Evolutionary conservation across 2,888 invertebrate genomes (phyloP).

Genomic region (Calliopum simillimum): DNA sequence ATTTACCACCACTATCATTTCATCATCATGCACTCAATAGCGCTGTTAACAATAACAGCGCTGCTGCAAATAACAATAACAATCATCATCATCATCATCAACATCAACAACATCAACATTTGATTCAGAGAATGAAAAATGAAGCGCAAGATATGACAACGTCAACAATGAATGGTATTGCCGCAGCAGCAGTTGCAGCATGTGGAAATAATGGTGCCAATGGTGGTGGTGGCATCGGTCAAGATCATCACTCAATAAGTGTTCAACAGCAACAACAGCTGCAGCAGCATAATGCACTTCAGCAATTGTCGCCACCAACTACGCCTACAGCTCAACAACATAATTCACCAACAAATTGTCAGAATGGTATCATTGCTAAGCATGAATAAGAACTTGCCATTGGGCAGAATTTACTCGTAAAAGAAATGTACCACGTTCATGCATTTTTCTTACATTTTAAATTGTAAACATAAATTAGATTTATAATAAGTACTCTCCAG

Average conservation of each 20-base stretch:
- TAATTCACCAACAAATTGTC: constrained; percentile 42
- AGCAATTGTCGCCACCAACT: constrained; percentile 58
- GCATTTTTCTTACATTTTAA: no score
- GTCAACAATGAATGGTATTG: constrained; percentile 64
- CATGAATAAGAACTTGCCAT: constrained; percentile 44
- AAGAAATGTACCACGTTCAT: no score
- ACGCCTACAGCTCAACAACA: constrained; percentile 54
- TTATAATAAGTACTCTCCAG: no score
- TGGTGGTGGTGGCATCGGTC: neutral
- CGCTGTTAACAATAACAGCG: constrained; percentile 47
- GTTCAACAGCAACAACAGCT: constrained; percentile 46
- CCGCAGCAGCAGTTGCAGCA: constrained; percentile 47
- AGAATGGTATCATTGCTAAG: constrained; percentile 47
- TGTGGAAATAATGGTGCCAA: neutral
- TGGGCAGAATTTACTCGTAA: no score
- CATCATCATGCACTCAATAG: constrained; percentile 58
- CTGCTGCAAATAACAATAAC: constrained; percentile 48
- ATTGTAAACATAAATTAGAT: no score
- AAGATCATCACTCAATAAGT: constrained; percentile 10
- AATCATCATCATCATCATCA: constrained; percentile 50
- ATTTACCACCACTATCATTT: constrained; percentile 68
- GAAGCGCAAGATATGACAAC: constrained; percentile 67
- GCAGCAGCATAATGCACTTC: constrained; percentile 46
- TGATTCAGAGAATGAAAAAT: constrained; percentile 58
- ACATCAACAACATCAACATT: constrained; percentile 43